Percentiles rank a stretch among this genome's conserved stretches.
phyloP scores from a whole-genome alignment of 2,888 invertebrate species.

The Ormyrus pomaceus region DNA sequence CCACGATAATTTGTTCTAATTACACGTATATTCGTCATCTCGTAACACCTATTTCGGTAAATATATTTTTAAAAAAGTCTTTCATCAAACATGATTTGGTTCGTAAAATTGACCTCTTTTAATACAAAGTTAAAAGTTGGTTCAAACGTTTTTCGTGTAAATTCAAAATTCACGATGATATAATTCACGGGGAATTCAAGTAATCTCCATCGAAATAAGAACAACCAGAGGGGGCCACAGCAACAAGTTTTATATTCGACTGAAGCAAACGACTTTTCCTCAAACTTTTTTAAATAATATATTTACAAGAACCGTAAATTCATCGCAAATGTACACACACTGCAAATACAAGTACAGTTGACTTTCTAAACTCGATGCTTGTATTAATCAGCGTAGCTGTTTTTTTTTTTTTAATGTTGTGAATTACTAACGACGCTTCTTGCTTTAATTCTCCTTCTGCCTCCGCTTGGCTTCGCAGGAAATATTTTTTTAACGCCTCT shows the following conservation, averaged over 20 bases:
- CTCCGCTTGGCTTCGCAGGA: slow-evolving; percentile 9
- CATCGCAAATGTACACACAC: slow-evolving; percentile 35
- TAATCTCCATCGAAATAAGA: slow-evolving; percentile 14
- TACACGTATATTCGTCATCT: slow-evolving; percentile 40
- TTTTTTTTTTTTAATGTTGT: not conserved
- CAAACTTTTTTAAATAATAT: slow-evolving; percentile 44
- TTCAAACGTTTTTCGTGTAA: not conserved
- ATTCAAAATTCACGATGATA: slow-evolving; percentile 2
- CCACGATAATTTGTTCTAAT: slow-evolving; percentile 46
- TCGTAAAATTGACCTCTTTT: slow-evolving; percentile 41
- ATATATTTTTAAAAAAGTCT: slow-evolving; percentile 42
- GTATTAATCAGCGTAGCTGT: slow-evolving; percentile 17
- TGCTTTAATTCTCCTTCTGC: not conserved
- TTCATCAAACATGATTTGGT: slow-evolving; percentile 37
- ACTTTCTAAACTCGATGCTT: slow-evolving; percentile 50
- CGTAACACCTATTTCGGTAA: slow-evolving; percentile 45
- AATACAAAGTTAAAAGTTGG: slow-evolving; percentile 25
- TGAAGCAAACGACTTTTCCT: slow-evolving; percentile 3
- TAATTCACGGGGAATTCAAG: not conserved
- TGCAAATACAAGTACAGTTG: slow-evolving; percentile 34
- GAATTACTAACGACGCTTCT: slow-evolving; percentile 31
- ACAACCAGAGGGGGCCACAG: not conserved
- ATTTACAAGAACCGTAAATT: slow-evolving; percentile 48
- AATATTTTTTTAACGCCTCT: not conserved
- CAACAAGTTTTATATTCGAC: not conserved